Evolutionary conservation across 1,140 invertebrate species (phyloP), one percentile per base, ranked within the genome.

Genomic region (Papilio helenus): DNA sequence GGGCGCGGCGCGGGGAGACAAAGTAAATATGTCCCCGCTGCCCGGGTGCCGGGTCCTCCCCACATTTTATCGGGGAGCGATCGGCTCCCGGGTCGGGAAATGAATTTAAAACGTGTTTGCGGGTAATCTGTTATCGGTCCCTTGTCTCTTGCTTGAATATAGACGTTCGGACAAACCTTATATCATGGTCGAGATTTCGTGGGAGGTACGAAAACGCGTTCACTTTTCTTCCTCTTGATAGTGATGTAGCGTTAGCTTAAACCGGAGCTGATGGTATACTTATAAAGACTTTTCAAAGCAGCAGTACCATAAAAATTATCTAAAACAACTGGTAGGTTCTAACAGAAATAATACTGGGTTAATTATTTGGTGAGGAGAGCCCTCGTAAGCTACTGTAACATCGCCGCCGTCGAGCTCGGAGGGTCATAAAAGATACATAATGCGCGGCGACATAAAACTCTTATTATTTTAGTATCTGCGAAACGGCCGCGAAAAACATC

Each of bases 71-170:
- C 92, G 90, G 88, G 89, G 90, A 89, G 90, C 92, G 93, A 94
- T 93, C 92, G 93, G 86, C 88, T 89, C 88, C 89, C 87, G 92
- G 92, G 92, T 93, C 92, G 92, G 93, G 91, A 93, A 94, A 94
- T 94, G 93, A 94, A 94, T 94, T 94, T 94, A 93, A 94, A 93
- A 93, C 92, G 92, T 94, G 93, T 94, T 93, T 94, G 93, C 89
- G 93, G 93, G 93, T 94, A 94, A 94, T 94, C 93, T 94, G 92
- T 94, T 93, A 94, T 94, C 93, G 92, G 93, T 93, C 93, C 92
- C 93, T 92, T 93, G 92, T 93, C 90, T 93, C 91, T 89, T 85
- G 84, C 88, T 85, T 84, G 90, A 93, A 93, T 93, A 93, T 93
- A 94, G 92, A 92, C 92, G 88, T 94, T 90, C 88, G 86, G 86